Evolutionary conservation across 2,888 invertebrate genomes (phyloP).

Genomic region (Dascillus cervinus): DNA sequence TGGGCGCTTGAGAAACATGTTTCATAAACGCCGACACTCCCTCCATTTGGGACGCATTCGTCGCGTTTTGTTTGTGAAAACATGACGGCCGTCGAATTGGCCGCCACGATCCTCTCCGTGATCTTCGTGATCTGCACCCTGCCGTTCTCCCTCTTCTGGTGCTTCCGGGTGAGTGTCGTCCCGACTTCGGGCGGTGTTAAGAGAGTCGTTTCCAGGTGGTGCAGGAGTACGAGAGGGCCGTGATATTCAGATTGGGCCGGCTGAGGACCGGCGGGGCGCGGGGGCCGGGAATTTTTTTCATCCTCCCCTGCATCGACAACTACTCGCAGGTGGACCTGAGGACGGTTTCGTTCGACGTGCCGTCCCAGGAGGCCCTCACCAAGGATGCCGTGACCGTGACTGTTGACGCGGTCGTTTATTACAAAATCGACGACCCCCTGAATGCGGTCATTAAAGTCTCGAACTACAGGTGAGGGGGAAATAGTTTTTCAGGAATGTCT

Average conservation of each 20-base stretch:
- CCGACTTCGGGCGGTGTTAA: too few relatives aligned
- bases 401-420: constrained; percentile 85
- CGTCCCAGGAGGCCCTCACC: constrained; percentile 91
- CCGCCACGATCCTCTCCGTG: constrained; percentile 59
- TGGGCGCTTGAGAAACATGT: too few relatives aligned
- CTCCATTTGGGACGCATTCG: too few relatives aligned
- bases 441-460: constrained; percentile 68
- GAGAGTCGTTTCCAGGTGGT: constrained; percentile 57
- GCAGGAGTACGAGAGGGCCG: constrained; percentile 80
- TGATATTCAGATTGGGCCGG: constrained; percentile 81
- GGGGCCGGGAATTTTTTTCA: constrained; percentile 88
- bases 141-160: constrained; percentile 68
- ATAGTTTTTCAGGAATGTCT: too few relatives aligned
- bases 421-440: constrained; percentile 70
- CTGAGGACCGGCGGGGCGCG: constrained; percentile 66
- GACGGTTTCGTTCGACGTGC: constrained; percentile 92
- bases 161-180: constrained; percentile 64
- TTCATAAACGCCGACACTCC: too few relatives aligned
- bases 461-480: constrained; percentile 65
- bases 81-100: constrained; percentile 58
- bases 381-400: constrained; percentile 92
- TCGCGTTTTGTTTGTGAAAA: too few relatives aligned
- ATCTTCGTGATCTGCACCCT: constrained; percentile 63
- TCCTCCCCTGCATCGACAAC: constrained; percentile 88
- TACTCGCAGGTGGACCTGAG: constrained; percentile 88